Base-by-base conservation (phyloP, 1,140 invertebrate species). In the Drepana arcuata region DNA sequence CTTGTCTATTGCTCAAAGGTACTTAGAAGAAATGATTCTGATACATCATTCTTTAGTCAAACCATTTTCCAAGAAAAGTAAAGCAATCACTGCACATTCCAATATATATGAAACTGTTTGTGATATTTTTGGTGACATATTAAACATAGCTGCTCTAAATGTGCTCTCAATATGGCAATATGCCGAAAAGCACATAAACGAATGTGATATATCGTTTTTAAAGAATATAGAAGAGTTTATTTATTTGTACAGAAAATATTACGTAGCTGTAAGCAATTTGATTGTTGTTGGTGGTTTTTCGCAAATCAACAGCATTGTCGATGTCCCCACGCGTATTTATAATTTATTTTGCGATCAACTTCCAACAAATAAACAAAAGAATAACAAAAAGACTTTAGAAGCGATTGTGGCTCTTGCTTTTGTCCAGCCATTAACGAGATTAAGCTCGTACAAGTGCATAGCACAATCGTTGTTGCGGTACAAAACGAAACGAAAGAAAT, bases 171-270 rank as follows among this genome's bases (percentile, higher is more conserved):
- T 90, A 43, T 87, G 86, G 77, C 86, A 88, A 53, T 90, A 87
- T 64, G 88, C 86, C 39, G 87, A 91, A 37, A 84, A 84, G 40
- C 83, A 88, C 41, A 87, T 87, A 57, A 84, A 86, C 21, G 85
- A 89, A 70, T 86, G 87, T 59, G 87, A 90, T 71, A 86, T 92
- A 42, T 79, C 87, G 5, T 84, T 93, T 40, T 84, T 94, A 42
- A 86, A 87, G 59, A 88, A 90, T 73, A 86, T 89, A 67, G 89
- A 91, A 34, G 90, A 93, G 68, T 90, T 88, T 74, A 87, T 92
- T 43, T 84, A 86, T 44, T 83, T 92, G 16, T 94, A 92, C 61
- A 88, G 87, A 59, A 86, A 86, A 51, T 95, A 94, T 83, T 87
- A 92, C 26, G 85, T 87, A 61, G 83, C 86, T 41, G 85, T 94